Base-by-base conservation (phyloP, 2,113 vertebrate species). In the Myodes glareolus region DNA sequence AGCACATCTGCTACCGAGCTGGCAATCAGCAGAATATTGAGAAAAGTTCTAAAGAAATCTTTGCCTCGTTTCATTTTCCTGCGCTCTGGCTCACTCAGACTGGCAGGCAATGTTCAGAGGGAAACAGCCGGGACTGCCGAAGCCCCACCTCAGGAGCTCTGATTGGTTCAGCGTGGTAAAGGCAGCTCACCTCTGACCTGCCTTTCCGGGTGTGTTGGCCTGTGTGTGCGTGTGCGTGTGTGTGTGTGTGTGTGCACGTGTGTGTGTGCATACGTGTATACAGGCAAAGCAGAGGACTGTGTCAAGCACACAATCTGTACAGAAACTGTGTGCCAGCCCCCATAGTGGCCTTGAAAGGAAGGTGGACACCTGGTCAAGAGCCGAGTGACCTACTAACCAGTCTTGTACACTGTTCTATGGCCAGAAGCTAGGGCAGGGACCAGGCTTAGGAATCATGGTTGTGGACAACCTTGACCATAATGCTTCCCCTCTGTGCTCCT, bases 11-110 rank as follows among this genome's bases (percentile, higher is more conserved):
- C 98, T 98, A 93, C 98, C 92, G 98, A 98, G 97, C 98, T 98
- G 98, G 98, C 98, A 98, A 98, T 99, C 98, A 98, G 97, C 97
- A 97, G 98, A 99, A 98, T 98, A 99, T 98, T 98, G 98, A 99
- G 98, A 98, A 98, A 98, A 99, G 98, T 98, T 98, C 98, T 97
- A 98, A 98, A 98, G 98, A 97, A 98, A 98, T 98, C 97, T 98
- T 98, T 96, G 84, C 72, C 14, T 88, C 91, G 96, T 93, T 98
- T 98, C 97, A 87, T 98, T 97, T 98, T 47, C 95, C 63, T 0
- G 2, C 0, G 47, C 65, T 88, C 97, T 25, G 97, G 84, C 96
- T 93, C 93, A n/a, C n/a, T 91, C 95, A 92, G 97, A 92, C 84
- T 91, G 80, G 86, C 2, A 29, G 72, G 80, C 1, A 21, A 75